A percentile compares a stretch with the other conserved stretches of the same genome.
Evolutionary conservation across 2,797 vertebrate species (phyloP).

Genomic region (Lepilemur septentrionalis): DNA sequence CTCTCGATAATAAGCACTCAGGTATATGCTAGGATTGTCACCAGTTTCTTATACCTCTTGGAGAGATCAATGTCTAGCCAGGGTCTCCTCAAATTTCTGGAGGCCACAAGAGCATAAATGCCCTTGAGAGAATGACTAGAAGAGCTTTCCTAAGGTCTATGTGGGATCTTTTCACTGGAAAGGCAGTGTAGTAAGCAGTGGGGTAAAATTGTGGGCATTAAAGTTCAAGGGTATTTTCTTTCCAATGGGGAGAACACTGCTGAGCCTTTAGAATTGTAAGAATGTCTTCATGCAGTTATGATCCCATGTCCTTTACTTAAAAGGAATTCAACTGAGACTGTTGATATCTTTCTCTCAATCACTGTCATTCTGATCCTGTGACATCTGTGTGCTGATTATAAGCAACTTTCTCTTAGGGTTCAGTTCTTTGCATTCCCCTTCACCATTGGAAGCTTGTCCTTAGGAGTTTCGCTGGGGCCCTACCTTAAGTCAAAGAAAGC

Average conservation of each 20-base stretch:
- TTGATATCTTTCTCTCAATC: not conserved
- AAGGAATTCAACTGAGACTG: not conserved
- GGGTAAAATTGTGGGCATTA: not conserved
- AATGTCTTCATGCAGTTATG: not conserved
- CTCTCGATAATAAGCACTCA: not conserved
- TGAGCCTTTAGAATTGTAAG: not conserved
- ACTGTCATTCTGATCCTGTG: not conserved
- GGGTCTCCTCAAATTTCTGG: not conserved
- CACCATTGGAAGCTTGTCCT: not conserved
- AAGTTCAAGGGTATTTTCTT: not conserved
- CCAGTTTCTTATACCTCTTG: not conserved
- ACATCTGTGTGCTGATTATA: not conserved
- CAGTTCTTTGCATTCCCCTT: not conserved
- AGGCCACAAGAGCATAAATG: not conserved
- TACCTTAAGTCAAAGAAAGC: not conserved
- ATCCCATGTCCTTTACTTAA: not conserved
- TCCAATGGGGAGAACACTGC: not conserved
- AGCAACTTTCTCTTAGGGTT: not conserved
- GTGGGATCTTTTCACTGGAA: not conserved
- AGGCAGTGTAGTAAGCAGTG: not conserved
- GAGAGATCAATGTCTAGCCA: not conserved
- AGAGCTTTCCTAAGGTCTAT: not conserved
- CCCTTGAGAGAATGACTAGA: not conserved
- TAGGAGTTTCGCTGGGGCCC: not conserved
- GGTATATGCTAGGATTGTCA: not conserved